These are phyloP conservation scores for Daubentonia madagascariensis DNA, from an alignment of 2,113 vertebrate species.

Conservation along the genomic window DNA sequence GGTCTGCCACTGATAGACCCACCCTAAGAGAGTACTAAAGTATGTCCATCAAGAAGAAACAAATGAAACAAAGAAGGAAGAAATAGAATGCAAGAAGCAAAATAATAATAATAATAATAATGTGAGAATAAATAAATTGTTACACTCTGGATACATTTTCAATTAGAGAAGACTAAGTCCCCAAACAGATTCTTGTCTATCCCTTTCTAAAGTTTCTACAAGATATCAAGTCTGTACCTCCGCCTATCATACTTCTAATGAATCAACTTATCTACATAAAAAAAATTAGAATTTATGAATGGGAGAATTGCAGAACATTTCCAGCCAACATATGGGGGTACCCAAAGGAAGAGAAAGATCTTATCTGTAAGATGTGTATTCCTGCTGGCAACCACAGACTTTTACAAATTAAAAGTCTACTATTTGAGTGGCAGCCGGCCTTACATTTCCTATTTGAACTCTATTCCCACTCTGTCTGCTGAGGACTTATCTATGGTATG, in stretches of 20 bases:
- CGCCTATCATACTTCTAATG: background rate
- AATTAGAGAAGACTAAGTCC: background rate
- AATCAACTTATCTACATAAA: background rate
- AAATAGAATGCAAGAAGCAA: background rate
- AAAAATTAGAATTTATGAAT: background rate
- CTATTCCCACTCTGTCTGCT: background rate
- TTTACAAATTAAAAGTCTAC: background rate
- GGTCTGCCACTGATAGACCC: background rate
- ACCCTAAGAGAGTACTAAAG: background rate
- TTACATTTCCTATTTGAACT: background rate
- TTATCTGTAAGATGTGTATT: background rate
- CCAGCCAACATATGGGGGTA: background rate
- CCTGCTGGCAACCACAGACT: background rate
- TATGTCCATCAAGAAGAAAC: background rate
- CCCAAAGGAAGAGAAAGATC: background rate
- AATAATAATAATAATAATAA: too few relatives aligned
- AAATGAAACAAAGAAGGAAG: background rate
- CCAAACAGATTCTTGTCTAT: background rate
- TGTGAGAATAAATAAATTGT: background rate
- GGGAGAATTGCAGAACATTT: background rate
- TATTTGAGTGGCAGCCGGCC: background rate
- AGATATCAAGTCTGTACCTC: background rate
- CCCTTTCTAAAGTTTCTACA: background rate
- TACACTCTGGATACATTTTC: background rate
- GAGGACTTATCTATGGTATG: background rate